phyloP scores from a whole-genome alignment of 2,888 invertebrate species.

The Lithodes maja region DNA sequence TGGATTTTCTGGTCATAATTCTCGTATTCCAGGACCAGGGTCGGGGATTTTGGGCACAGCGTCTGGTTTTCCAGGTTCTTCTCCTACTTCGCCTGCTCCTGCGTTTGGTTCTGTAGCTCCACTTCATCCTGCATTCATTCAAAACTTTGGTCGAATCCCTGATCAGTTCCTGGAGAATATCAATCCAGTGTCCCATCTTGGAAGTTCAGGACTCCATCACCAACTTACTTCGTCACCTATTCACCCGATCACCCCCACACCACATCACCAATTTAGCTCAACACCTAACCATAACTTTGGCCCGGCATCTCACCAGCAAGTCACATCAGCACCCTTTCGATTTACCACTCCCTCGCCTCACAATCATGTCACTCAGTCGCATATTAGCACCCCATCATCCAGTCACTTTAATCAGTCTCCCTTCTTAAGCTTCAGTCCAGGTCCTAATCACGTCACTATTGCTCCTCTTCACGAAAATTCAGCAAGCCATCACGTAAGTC shows the following conservation, averaged over 20 bases:
- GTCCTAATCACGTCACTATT: slow-evolving; percentile 2
- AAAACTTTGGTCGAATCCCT: neutral
- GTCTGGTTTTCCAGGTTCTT: neutral
- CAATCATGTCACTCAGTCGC: neutral
- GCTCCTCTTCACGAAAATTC: slow-evolving; percentile 5
- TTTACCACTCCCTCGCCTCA: neutral
- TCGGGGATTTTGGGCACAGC: no score
- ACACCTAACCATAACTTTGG: neutral
- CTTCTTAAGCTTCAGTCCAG: slow-evolving; percentile 9
- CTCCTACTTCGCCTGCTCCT: neutral
- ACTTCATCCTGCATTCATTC: neutral
- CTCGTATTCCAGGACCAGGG: no score
- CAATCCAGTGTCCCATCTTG: neutral
- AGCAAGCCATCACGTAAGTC: neutral
- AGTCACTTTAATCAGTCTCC: neutral
- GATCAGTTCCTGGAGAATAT: neutral
- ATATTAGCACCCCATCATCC: neutral
- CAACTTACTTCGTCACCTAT: neutral
- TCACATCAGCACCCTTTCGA: neutral
- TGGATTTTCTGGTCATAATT: no score
- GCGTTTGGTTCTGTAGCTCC: neutral
- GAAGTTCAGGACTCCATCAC: no score
- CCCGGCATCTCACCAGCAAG: neutral
- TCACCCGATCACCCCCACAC: neutral
- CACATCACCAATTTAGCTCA: neutral